Percentiles rank a stretch among this genome's conserved stretches.
Conservation (phyloP, 2,888 invertebrate genomes). For the Thera obeliscata region DNA sequence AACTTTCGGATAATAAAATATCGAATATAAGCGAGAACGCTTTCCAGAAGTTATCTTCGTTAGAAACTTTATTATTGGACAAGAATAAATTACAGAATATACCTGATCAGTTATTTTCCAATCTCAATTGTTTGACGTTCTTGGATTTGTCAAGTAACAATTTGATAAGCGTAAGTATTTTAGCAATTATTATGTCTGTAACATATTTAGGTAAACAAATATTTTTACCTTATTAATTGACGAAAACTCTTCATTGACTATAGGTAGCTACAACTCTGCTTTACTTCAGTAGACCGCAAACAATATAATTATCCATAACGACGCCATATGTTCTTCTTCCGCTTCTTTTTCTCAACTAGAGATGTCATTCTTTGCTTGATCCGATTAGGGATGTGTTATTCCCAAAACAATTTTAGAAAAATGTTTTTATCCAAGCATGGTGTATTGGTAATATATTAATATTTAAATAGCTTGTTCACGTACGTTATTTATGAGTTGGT, state of each 20-base stretch:
- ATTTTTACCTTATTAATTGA: slow-evolving; percentile 47
- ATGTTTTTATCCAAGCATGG: background rate
- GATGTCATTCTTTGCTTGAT: no score
- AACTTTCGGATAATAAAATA: slow-evolving; percentile 88
- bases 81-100: slow-evolving; percentile 82
- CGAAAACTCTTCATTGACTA: no score
- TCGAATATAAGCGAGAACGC: slow-evolving; percentile 83
- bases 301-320: no score
- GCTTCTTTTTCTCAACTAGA: no score
- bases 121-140: slow-evolving; percentile 77
- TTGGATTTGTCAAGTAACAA: slow-evolving; percentile 84
- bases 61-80: slow-evolving; percentile 83
- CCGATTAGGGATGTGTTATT: no score
- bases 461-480: background rate
- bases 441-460: slow-evolving; percentile 1
- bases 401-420: background rate
- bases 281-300: no score
- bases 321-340: no score
- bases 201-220: background rate
- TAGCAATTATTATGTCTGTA: background rate
- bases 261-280: no score
- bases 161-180: slow-evolving; percentile 72
- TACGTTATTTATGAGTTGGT: background rate
- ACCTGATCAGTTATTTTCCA: slow-evolving; percentile 74
- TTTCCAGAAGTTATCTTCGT: slow-evolving; percentile 78